A percentile compares a stretch with the other conserved stretches of the same genome.
These are phyloP conservation scores for Callaeas wilsoni DNA, from an alignment of 2,113 vertebrate genomes.

Conservation along the genomic window DNA sequence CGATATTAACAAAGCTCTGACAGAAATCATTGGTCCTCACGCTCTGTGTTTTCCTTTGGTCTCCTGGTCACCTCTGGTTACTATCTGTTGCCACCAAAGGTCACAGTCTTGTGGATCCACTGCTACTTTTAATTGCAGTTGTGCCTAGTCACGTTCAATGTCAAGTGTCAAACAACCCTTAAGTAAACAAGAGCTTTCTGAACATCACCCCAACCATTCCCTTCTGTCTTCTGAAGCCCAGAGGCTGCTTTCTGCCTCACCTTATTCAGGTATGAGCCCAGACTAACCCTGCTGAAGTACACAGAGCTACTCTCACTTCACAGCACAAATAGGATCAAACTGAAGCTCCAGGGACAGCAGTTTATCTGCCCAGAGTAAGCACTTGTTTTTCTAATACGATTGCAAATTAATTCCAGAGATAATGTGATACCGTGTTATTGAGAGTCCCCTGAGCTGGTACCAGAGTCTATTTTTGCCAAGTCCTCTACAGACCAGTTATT, in stretches of 20 bases:
- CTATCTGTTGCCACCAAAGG: background rate
- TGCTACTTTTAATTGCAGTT: background rate
- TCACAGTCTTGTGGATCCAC: background rate
- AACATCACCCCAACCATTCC: rapidly evolving
- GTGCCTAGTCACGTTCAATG: background rate
- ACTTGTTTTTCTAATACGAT: background rate
- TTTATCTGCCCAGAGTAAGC: background rate
- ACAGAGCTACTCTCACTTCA: background rate
- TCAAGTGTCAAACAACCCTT: background rate
- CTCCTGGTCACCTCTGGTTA: background rate
- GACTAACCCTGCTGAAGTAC: background rate
- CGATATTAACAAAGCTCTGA: background rate
- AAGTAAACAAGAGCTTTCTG: background rate
- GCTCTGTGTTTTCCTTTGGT: background rate
- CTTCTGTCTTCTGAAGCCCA: background rate
- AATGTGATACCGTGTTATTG: background rate
- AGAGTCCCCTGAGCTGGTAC: background rate
- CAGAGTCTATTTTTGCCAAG: background rate
- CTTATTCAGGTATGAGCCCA: background rate
- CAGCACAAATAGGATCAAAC: background rate
- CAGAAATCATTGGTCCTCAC: background rate
- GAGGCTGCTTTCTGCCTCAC: background rate
- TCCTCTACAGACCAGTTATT: background rate
- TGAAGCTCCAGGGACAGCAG: background rate
- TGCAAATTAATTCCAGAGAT: background rate